Base-by-base conservation (phyloP, 1,140 invertebrate species). In the Diplogasteroides magnus region DNA sequence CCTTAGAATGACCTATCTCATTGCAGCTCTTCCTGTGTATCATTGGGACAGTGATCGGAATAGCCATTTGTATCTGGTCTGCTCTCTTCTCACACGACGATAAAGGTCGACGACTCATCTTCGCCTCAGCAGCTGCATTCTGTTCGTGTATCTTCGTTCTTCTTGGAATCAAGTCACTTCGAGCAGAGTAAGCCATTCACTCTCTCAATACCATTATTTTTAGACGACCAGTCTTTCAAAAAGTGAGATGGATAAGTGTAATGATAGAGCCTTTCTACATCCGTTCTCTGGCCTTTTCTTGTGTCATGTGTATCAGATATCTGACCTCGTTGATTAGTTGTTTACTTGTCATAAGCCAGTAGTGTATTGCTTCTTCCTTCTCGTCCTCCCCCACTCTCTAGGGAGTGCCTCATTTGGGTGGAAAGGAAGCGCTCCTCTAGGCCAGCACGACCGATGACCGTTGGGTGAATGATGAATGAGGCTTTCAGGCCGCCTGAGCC, bases 21-120 rank as follows among this genome's bases (percentile, higher is more conserved):
- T 73, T 77, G 61, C 62, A 77, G 76, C 58, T 77, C 2, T 77
- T 77, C 60, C 66, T 77, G 1, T 77, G 76, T 67, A 64, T 77
- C 23, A 74, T 77, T 48, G 76, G 76, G 31, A 67, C 77, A 26
- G 19, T 77, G 19, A 70, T 77, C n/a, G 72, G 72, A 59, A 37
- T 74, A 2, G 65, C 76, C 23, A 75, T 77, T 25, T 75, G 72
- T 57, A 71, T 77, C 32, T 77, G 76, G 76, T 48, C 75, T 19
- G 72, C 72, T 14, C 31, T 72, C 3, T 77, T 77, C 67, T 72
- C 72, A 48, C 64, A 64, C 32, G 76, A 77, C 64, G 58, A 26
- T 23, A 58, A 59, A 31, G 72, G 75, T 72, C 69, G 76, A 28
- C 69, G 74, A 28, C 61, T 71, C 14, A 29, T 77, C 3, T 76